Evolutionary conservation across 1,140 invertebrate species (phyloP).

Genomic region (Megalopta genalis): DNA sequence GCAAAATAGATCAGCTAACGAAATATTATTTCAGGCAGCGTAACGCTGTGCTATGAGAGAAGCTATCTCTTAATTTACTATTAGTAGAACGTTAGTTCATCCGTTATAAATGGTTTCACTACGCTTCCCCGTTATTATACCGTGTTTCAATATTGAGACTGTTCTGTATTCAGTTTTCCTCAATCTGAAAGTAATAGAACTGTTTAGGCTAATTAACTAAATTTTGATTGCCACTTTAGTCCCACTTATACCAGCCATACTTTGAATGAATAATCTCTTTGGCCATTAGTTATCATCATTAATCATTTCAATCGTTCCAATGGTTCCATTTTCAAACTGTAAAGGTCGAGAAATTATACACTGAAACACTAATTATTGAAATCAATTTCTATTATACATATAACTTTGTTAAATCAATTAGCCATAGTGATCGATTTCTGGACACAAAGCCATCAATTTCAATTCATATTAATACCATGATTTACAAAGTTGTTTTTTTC

Average conservation of each 20-base stretch:
- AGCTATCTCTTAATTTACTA: not conserved
- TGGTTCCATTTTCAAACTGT: no score
- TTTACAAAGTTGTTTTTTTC: not conserved
- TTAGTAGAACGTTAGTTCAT: not conserved
- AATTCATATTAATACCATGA: not conserved
- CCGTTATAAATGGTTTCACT: not conserved
- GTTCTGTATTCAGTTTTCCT: not conserved
- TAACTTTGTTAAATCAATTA: not conserved
- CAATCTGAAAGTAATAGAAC: not conserved
- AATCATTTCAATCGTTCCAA: no score
- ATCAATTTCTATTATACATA: no score
- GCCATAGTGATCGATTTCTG: not conserved
- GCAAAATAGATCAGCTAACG: not conserved
- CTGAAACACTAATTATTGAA: no score
- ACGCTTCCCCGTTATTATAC: not conserved
- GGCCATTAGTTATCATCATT: no score
- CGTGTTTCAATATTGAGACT: not conserved
- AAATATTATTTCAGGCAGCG: constrained; percentile 13
- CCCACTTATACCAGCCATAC: no score
- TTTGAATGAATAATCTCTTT: no score
- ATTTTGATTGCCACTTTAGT: no score
- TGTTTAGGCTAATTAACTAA: no score
- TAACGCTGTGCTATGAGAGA: not conserved
- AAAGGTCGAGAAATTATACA: no score
- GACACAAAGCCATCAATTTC: not conserved